Base-by-base conservation (phyloP, 2,113 vertebrate species). In the Tamias sibiricus region DNA sequence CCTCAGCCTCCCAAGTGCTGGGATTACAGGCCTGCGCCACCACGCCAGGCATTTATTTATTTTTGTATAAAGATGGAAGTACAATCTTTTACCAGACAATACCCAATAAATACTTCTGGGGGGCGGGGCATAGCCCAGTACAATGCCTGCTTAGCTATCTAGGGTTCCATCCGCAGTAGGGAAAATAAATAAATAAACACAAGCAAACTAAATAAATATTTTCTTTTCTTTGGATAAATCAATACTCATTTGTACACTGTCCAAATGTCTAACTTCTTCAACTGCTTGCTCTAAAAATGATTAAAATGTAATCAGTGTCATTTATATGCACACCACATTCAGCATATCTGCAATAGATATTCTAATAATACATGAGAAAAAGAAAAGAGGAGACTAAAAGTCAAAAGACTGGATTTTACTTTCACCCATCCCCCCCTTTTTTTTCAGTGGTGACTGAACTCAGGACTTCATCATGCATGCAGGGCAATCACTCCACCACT, bases 211-310 rank as follows among this genome's bases (percentile, higher is more conserved):
- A n/a, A 68, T 68, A 68, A 69, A 69, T 69, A 69, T 35, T 30
- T 79, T 35, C 82, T 62, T 62, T 28, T 62, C 89, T 86, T 1
- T 32, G 35, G 24, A 81, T 62, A 20, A 59, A 91, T 62, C 26
- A 62, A 52, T 76, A 75, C 17, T 64, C 26, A 90, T 71, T 90
- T 75, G 35, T 64, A 54, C 57, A 81, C 75, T 32, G 8, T 42
- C 59, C 90, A 64, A 68, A 92, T 49, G 28, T 32, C 52, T 87
- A 40, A 90, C 82, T 86, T 80, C 79, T 91, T 92, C 74, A 86
- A 86, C 28, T 54, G 20, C 42, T 86, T 30, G 20, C 47, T 62
- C 72, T 80, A 81, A 95, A 80, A 52, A 52, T 64, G 84, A 74
- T 20, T 47, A 20, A 91, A 74, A 57, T 64, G 17, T 40, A 84